Evolutionary conservation across 2,888 invertebrate genomes (phyloP).

Genomic region (Pammene fasciana): DNA sequence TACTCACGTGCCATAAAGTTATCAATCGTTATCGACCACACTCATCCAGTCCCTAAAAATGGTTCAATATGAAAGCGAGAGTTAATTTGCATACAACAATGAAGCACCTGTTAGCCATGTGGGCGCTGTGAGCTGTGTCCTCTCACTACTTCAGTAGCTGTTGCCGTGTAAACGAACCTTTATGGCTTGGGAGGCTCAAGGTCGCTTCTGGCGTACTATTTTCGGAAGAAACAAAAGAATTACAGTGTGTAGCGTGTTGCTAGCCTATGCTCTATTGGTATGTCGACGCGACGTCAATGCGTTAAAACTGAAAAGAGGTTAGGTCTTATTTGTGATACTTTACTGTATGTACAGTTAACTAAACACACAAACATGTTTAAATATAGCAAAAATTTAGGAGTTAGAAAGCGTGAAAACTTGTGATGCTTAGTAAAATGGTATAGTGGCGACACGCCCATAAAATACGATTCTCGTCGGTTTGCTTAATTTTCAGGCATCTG

Average conservation of each 20-base stretch:
- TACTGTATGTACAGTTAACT: too few relatives aligned
- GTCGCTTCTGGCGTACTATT: slow-evolving; percentile 55
- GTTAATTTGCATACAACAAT: slow-evolving; percentile 83
- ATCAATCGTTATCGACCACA: slow-evolving; percentile 13
- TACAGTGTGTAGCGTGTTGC: slow-evolving; percentile 20
- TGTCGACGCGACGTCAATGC: background rate
- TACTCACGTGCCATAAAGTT: background rate
- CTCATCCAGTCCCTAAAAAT: slow-evolving; percentile 61
- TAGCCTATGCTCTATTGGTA: background rate
- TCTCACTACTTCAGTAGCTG: slow-evolving; percentile 75
- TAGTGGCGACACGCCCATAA: too few relatives aligned
- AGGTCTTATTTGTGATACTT: background rate
- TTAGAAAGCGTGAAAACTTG: too few relatives aligned
- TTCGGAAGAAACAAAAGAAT: slow-evolving; percentile 21
- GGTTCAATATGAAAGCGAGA: slow-evolving; percentile 74
- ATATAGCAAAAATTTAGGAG: too few relatives aligned
- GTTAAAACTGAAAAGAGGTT: background rate
- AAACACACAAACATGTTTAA: too few relatives aligned
- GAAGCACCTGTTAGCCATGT: slow-evolving; percentile 79
- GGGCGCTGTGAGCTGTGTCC: slow-evolving; percentile 71
- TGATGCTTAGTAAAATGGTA: too few relatives aligned
- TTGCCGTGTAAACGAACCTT: slow-evolving; percentile 82
- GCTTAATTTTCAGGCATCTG: too few relatives aligned
- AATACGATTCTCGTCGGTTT: too few relatives aligned
- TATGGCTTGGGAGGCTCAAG: slow-evolving; percentile 75